Evolutionary conservation across 2,888 invertebrate genomes (phyloP), one percentile per base, ranked within the genome.

Genomic region (Oscheius sp.): DNA sequence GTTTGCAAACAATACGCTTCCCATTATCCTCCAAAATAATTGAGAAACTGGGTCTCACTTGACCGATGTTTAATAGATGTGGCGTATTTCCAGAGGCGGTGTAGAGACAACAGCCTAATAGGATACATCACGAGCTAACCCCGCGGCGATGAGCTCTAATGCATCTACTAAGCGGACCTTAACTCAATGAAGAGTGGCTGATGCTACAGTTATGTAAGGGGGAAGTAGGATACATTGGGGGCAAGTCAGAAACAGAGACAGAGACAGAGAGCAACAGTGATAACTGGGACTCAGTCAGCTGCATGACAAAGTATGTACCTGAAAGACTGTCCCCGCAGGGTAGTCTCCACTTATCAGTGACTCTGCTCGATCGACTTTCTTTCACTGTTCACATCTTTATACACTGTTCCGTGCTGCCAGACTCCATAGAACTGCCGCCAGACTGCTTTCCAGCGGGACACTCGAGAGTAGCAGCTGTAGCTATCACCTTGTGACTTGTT

Each of bases 121-220:
- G 68, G 68, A 68, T 68, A 33, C 68, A 68, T 68, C 68, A 68
- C 55, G 68, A 68, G 68, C 42, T 68, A 68, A 68, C 55, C 68
- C 68, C 55, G 68, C 68, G 68, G 68, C 68, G 55, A 68, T 63
- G 63, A 68, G 68, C 68, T 53, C 68, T 68, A 68, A 68, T 68
- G 68, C 68, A 68, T 32, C 48, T 37, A 9, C 68, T 68, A 68
- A 68, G 55, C 55, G 68, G 55, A 51, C 21, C 13, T 53, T 68
- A 68, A 68, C 68, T 68, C 68, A 68, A 68, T 68, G 68, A 68
- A 55, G 10, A 3, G 37, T 37, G 68, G 35, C 68, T 21, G 33
- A 53, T 21, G 53, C n/a, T n/a, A 68, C 55, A 37, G 53, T 50
- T 50, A 48, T 65, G n/a, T 9, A 10, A 9, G 55, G 37, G 55